Percentiles rank a stretch among this genome's conserved stretches.
These are phyloP conservation scores for Melanostoma scalare DNA, from an alignment of 2,888 invertebrate genomes.

Conservation along the genomic window DNA sequence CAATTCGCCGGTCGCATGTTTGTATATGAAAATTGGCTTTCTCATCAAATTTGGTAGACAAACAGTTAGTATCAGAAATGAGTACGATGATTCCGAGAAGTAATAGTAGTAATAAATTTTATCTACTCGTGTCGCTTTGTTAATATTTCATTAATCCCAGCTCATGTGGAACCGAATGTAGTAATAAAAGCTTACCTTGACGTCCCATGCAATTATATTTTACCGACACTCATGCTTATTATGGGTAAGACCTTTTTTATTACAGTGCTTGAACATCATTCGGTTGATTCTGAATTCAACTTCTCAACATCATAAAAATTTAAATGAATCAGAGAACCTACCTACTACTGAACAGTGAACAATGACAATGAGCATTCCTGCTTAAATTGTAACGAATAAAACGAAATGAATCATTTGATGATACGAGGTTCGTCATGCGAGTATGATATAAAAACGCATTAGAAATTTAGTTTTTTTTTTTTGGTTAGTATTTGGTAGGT, in stretches of 20 bases:
- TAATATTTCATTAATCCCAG: conserved; percentile 16
- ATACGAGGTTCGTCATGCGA: background rate
- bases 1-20: conserved; percentile 13
- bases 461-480: background rate
- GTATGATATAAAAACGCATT: conserved; percentile 16
- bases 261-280: conserved; percentile 13
- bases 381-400: background rate
- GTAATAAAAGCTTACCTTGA: conserved; percentile 40
- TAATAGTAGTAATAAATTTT: background rate
- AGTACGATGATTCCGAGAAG: background rate
- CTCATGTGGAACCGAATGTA: conserved; percentile 41
- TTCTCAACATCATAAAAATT: conserved; percentile 32
- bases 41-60: too few species aligned
- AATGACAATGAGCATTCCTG: too few species aligned
- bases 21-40: background rate
- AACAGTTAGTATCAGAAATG: background rate
- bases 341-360: too few species aligned
- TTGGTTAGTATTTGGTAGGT: too few species aligned
- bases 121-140: conserved; percentile 10
- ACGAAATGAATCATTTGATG: conserved; percentile 18
- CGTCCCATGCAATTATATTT: conserved; percentile 26
- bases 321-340: conserved; percentile 32
- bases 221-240: background rate
- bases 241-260: conserved; percentile 6
- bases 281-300: conserved; percentile 22